Conservation (phyloP, 2,113 vertebrate species). For the Polypterus senegalus region DNA sequence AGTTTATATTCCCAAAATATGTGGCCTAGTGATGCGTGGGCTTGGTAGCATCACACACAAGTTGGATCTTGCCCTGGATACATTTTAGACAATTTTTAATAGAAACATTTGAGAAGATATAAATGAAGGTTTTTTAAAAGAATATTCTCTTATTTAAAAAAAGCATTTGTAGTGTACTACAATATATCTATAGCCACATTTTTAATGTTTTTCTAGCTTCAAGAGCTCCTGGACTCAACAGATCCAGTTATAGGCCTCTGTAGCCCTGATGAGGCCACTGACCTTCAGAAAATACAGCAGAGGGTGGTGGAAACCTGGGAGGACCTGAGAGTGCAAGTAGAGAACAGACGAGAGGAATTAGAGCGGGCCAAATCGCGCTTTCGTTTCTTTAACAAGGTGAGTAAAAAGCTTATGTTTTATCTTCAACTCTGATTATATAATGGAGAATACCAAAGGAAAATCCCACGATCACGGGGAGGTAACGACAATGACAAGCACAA, state of each 20-base stretch:
- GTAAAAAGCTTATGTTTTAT: conserved; percentile 6
- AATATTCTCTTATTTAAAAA: not conserved
- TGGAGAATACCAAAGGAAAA: too few species aligned
- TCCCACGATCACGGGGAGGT: too few species aligned
- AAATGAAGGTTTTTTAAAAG: too few species aligned
- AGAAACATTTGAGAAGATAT: not conserved
- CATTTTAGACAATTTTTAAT: too few species aligned
- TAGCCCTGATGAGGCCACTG: conserved; percentile 30
- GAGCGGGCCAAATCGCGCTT: conserved; percentile 41
- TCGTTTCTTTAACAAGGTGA: conserved; percentile 58
- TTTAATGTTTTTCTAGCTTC: conserved; percentile 43
- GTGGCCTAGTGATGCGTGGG: too few species aligned
- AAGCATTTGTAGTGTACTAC: not conserved
- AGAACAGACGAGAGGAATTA: conserved; percentile 48
- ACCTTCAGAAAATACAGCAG: conserved; percentile 51
- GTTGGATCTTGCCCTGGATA: too few species aligned
- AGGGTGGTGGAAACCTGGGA: conserved; percentile 62
- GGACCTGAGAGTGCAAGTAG: conserved; percentile 40
- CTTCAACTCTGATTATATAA: too few species aligned
- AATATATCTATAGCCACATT: not conserved
- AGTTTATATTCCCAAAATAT: too few species aligned
- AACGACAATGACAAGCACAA: too few species aligned
- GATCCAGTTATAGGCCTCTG: conserved; percentile 37
- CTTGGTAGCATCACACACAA: too few species aligned
- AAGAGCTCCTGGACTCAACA: conserved; percentile 55